phyloP scores from a whole-genome alignment of 2,888 invertebrate species.

The Drosophila ustulata region DNA sequence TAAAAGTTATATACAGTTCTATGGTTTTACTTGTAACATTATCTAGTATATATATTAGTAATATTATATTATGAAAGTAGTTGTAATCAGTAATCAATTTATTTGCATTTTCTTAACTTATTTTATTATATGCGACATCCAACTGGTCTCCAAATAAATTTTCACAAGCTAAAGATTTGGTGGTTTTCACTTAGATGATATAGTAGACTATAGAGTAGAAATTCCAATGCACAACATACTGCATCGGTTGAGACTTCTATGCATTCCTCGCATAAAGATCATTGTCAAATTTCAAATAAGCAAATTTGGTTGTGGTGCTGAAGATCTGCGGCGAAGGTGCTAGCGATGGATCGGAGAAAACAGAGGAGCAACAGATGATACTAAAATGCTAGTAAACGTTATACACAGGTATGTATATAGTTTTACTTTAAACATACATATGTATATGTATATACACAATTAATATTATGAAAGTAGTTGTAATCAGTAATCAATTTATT shows the following conservation, averaged over 20 bases:
- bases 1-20: constrained; percentile 37
- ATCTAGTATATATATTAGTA: constrained; percentile 19
- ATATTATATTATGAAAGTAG: constrained; percentile 53
- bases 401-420: constrained; percentile 40
- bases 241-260: too few species aligned
- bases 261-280: too few species aligned
- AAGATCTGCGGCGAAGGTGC: constrained; percentile 88
- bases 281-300: too few species aligned
- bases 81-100: constrained; percentile 48
- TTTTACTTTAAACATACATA: constrained; percentile 37
- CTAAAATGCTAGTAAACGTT: constrained; percentile 35
- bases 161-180: constrained; percentile 32
- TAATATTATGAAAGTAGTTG: constrained; percentile 51
- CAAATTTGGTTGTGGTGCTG: constrained; percentile 89
- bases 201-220: too few species aligned
- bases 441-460: constrained; percentile 5
- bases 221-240: too few species aligned
- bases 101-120: constrained; percentile 34
- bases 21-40: constrained; percentile 42
- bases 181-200: too few species aligned
- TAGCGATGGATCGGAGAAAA: constrained; percentile 73
- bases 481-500: constrained; percentile 46
- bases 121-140: constrained; percentile 35
- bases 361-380: constrained; percentile 14
- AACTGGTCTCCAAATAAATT: constrained; percentile 47